Evolutionary conservation across 2,888 invertebrate species (phyloP), one percentile per base, ranked within the genome.

Genomic region (Petrolisthes manimaculis): DNA sequence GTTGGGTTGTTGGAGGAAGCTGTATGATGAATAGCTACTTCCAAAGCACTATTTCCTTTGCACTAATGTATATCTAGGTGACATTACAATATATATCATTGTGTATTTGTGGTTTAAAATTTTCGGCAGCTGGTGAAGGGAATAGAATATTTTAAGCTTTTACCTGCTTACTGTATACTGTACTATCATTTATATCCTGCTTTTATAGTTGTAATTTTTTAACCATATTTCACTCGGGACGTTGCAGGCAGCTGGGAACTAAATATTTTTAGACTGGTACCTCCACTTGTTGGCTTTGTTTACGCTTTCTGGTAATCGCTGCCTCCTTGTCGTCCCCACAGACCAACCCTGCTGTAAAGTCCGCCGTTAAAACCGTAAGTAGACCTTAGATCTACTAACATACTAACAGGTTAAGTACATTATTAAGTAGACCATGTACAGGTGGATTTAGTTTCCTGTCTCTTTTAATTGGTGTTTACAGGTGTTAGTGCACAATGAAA

Each of bases 321-420:
- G 71, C 56, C 61, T 69, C 84, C 24, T 84, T 84, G 53, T 89
- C 91, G 88, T 92, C 92, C 94, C 95, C 96, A 92, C 95, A 97
- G 97, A 97, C 97, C 92, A 97, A 97, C 94, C 97, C 97, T 92
- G 97, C 97, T 92, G 95, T 98, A 94, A 97, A 97, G 94, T 96
- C 96, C 93, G 97, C 97, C 92, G 97, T 97, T 89, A 97, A 97
- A 95, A 96, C 97, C 94, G 97, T 97, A 95, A 97, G 90, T 91
- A 91, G 80, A 71, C 8, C 71, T 18, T 21, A 71, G n/a, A 71
- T 71, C 6, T 5, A 71, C 71, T 71, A 71, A 71, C 71, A n/a
- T n/a, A 71, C 21, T 71, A 71, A 71, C 37, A 37, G 37, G 37
- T 37, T 37, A 37, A 37, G 2, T 37, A 37, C 37, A 37, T 37